Conservation (phyloP, 2,888 invertebrate species). For the Steinernema hermaphroditum region DNA sequence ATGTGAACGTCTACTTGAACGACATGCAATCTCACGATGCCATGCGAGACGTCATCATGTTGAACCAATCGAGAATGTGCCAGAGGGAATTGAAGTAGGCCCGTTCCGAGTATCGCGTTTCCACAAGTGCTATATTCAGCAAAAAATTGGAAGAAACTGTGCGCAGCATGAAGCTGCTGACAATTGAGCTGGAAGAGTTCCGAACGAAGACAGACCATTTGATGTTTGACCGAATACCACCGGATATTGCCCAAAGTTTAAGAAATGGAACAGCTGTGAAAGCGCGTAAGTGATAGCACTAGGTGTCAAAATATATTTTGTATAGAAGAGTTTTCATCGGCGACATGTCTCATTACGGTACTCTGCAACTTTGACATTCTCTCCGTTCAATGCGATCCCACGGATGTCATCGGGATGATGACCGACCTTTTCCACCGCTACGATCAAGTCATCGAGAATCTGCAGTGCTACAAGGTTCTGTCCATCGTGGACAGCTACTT, state of each 20-base stretch:
- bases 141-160: slow-evolving; percentile 61
- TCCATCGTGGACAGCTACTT: slow-evolving; percentile 67
- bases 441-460: slow-evolving; percentile 53
- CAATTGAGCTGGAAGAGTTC: slow-evolving; percentile 53
- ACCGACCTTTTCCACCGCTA: slow-evolving; percentile 67
- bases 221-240: slow-evolving; percentile 57
- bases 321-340: slow-evolving; percentile 61
- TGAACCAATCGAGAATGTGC: slow-evolving; percentile 62
- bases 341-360: slow-evolving; percentile 67
- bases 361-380: slow-evolving; percentile 67
- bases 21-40: slow-evolving; percentile 65
- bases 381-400: slow-evolving; percentile 62
- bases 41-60: slow-evolving; percentile 61
- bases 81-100: slow-evolving; percentile 62
- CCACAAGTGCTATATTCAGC: slow-evolving; percentile 51
- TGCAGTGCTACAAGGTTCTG: slow-evolving; percentile 58
- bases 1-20: slow-evolving; percentile 59
- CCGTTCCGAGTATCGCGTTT: not conserved
- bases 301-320: not conserved
- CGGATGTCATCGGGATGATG: slow-evolving; percentile 67
- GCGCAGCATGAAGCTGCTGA: slow-evolving; percentile 51
- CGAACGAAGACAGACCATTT: slow-evolving; percentile 53
- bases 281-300: slow-evolving; percentile 48
- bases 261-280: slow-evolving; percentile 49
- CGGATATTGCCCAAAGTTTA: slow-evolving; percentile 53